phyloP scores from a whole-genome alignment of 37 sponge, comb jelly and placozoan genomes.

The Eunapius fragilis region DNA sequence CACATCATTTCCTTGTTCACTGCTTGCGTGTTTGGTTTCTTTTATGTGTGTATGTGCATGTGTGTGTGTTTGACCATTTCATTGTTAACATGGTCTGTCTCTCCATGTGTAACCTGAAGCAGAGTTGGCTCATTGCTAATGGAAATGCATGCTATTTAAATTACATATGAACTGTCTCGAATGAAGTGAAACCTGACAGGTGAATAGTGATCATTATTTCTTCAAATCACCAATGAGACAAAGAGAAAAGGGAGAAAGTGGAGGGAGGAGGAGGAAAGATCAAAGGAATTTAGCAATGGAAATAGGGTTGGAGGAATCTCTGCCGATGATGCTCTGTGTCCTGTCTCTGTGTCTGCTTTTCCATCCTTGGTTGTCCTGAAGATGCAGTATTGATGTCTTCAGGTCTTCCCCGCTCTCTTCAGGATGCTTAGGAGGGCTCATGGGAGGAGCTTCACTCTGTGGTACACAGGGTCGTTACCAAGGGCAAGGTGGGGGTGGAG shows the following conservation, averaged over 20 bases:
- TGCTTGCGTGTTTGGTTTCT: background rate
- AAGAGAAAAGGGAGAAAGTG: background rate
- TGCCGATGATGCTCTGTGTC: background rate
- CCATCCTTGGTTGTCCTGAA: background rate
- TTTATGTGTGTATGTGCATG: background rate
- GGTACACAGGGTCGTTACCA: too few species aligned
- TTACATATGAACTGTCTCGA: too few species aligned
- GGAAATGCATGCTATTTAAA: background rate
- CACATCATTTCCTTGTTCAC: background rate
- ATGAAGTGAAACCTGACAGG: too few species aligned
- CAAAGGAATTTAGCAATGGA: background rate
- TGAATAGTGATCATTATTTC: too few species aligned
- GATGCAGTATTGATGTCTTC: too few species aligned
- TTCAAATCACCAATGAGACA: too few species aligned
- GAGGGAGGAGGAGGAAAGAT: background rate
- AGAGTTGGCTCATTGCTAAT: background rate
- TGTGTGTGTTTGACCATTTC: background rate
- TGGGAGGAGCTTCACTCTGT: background rate
- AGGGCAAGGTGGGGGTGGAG: too few species aligned
- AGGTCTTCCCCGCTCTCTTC: background rate
- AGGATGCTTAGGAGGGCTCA: slow-evolving; percentile 33
- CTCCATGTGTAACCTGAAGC: background rate
- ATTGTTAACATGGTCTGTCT: background rate
- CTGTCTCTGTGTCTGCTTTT: slow-evolving; percentile 10
- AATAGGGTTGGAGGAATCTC: background rate